Percentiles rank a stretch among this genome's conserved stretches.
Conservation (phyloP, 2,797 vertebrate species). For the Sebastes steindachneri region DNA sequence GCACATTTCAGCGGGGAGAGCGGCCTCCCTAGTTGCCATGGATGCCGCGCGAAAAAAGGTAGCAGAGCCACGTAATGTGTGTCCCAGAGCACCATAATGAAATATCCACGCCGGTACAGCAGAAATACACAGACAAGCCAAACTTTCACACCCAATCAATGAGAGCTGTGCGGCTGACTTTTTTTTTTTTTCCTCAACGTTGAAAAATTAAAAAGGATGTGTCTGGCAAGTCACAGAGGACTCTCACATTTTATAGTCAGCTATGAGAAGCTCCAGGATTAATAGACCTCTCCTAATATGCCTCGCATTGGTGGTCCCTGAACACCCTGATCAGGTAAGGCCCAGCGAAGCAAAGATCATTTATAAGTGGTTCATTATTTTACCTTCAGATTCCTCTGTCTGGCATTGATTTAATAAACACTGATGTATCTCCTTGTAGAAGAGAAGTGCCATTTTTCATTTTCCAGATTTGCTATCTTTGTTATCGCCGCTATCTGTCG, state of each 20-base stretch:
- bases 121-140: slow-evolving; percentile 71
- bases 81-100: slow-evolving; percentile 79
- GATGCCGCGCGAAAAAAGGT: slow-evolving; percentile 74
- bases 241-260: slow-evolving; percentile 82
- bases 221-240: slow-evolving; percentile 83
- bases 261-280: slow-evolving; percentile 84
- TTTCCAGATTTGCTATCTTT: slow-evolving; percentile 82
- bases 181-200: slow-evolving; percentile 20
- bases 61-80: slow-evolving; percentile 71
- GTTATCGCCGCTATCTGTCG: slow-evolving; percentile 80
- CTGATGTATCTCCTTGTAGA: slow-evolving; percentile 90
- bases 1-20: slow-evolving; percentile 79
- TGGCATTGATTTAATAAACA: slow-evolving; percentile 94
- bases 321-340: slow-evolving; percentile 83
- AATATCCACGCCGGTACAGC: slow-evolving; percentile 73
- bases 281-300: slow-evolving; percentile 85
- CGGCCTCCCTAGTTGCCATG: slow-evolving; percentile 80
- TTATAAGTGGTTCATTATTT: slow-evolving; percentile 97
- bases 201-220: slow-evolving; percentile 86
- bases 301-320: slow-evolving; percentile 80
- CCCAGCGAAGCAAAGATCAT: slow-evolving; percentile 90
- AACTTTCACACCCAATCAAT: slow-evolving; percentile 86
- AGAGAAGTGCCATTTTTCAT: slow-evolving; percentile 87
- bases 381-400: slow-evolving; percentile 89
- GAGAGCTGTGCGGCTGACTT: slow-evolving; percentile 65